These are phyloP conservation scores for Drosophila littoralis DNA, from an alignment of 1,140 invertebrate genomes.

Conservation along the genomic window DNA sequence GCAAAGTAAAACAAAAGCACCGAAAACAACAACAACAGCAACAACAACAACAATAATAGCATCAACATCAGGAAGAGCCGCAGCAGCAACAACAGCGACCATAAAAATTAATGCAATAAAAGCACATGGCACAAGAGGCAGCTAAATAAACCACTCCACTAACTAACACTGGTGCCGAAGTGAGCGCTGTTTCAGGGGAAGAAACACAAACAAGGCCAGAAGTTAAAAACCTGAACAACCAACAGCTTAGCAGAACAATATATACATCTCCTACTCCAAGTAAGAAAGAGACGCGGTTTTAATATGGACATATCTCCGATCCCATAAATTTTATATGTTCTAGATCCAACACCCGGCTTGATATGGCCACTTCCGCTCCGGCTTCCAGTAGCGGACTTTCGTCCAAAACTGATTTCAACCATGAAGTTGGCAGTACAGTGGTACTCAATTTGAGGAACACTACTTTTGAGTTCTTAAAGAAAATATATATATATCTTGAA, in stretches of 20 bases:
- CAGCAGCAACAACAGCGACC: slow-evolving; percentile 54
- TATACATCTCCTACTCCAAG: neutral
- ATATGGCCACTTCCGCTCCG: too few species aligned
- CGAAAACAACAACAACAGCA: slow-evolving; percentile 29
- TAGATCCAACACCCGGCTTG: too few species aligned
- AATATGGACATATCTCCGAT: neutral
- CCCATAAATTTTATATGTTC: neutral
- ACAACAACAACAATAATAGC: slow-evolving; percentile 16
- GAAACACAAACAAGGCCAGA: slow-evolving; percentile 5
- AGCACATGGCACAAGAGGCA: slow-evolving; percentile 68
- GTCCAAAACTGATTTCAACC: too few species aligned
- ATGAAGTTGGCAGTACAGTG: too few species aligned
- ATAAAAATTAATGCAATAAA: slow-evolving; percentile 83
- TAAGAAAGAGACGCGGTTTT: neutral
- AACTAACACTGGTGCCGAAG: slow-evolving; percentile 46
- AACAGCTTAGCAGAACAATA: slow-evolving; percentile 13
- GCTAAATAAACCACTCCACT: slow-evolving; percentile 22
- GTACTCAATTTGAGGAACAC: too few species aligned
- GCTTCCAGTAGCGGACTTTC: too few species aligned
- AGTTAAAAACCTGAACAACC: slow-evolving; percentile 17
- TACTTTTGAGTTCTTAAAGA: too few species aligned
- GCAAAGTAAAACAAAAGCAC: slow-evolving; percentile 79
- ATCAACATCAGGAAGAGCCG: slow-evolving; percentile 32
- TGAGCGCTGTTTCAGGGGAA: slow-evolving; percentile 33
- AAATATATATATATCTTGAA: too few species aligned